Evolutionary conservation across 2,113 vertebrate genomes (phyloP).

Genomic region (Alethe diademata): DNA sequence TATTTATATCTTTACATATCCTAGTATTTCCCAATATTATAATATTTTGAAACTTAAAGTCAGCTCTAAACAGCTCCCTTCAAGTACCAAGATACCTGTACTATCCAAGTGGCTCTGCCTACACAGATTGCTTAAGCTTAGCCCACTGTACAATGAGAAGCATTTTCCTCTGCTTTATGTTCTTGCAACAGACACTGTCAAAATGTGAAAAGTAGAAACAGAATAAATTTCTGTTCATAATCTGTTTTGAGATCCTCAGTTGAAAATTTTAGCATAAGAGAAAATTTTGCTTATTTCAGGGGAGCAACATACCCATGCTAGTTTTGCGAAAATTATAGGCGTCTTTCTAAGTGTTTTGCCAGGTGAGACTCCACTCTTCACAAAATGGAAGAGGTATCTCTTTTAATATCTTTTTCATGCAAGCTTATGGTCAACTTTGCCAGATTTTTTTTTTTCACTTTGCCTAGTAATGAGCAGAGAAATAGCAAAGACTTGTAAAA

Average conservation of each 20-base stretch:
- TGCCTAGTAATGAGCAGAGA: neutral
- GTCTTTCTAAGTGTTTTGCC: neutral
- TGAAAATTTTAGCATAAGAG: neutral
- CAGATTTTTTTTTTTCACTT: accelerated
- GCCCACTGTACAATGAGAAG: neutral
- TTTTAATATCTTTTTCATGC: neutral
- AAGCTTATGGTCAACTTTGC: neutral
- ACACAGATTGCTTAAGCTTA: neutral
- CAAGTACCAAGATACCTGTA: neutral
- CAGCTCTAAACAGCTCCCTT: neutral
- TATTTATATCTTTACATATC: neutral
- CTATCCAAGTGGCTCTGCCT: neutral
- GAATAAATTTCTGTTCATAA: neutral
- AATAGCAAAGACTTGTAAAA: neutral
- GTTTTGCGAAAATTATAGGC: neutral
- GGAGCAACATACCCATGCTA: neutral
- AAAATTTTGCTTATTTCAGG: neutral
- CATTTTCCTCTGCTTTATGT: neutral
- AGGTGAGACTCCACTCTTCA: neutral
- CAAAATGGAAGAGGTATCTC: neutral
- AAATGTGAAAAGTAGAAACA: neutral
- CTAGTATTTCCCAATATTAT: neutral
- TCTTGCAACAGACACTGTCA: neutral
- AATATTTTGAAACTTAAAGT: neutral
- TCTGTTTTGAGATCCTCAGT: neutral